Percentiles rank a stretch among this genome's conserved stretches.
These are phyloP conservation scores for Prinia subflava DNA, from an alignment of 2,113 vertebrate species.

Conservation along the genomic window DNA sequence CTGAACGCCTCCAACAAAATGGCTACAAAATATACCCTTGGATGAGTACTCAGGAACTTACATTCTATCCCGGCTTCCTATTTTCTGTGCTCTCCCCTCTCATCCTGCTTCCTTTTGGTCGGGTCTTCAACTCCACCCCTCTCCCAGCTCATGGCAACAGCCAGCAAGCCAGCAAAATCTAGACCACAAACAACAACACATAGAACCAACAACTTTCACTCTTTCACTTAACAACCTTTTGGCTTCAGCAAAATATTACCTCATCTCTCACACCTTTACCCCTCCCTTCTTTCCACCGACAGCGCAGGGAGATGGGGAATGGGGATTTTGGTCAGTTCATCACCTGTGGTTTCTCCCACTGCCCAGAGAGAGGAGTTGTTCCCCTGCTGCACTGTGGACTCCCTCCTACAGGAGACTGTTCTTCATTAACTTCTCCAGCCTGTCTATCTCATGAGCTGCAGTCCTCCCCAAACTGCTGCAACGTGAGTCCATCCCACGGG, in stretches of 20 bases:
- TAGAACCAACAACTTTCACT: background rate
- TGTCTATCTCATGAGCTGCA: background rate
- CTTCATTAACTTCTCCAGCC: accelerated
- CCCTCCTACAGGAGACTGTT: background rate
- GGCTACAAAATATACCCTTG: background rate
- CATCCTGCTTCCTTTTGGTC: background rate
- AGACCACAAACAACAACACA: background rate
- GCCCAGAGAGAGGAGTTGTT: background rate
- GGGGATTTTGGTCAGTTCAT: background rate
- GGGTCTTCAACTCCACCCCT: background rate
- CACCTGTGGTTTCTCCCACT: background rate
- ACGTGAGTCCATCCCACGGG: accelerated
- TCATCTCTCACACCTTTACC: background rate
- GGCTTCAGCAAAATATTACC: background rate
- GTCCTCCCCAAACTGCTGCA: background rate
- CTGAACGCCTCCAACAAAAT: background rate
- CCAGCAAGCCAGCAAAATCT: background rate
- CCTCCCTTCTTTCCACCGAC: background rate
- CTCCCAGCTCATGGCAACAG: background rate
- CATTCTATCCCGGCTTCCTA: accelerated
- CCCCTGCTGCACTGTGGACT: background rate
- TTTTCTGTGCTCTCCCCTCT: background rate
- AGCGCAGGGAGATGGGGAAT: background rate
- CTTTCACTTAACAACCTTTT: background rate
- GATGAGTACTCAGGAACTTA: too few relatives aligned